Evolutionary conservation across 2,888 invertebrate genomes (phyloP), one percentile per base, ranked within the genome.

Genomic region (Digitonthophagus gazella): DNA sequence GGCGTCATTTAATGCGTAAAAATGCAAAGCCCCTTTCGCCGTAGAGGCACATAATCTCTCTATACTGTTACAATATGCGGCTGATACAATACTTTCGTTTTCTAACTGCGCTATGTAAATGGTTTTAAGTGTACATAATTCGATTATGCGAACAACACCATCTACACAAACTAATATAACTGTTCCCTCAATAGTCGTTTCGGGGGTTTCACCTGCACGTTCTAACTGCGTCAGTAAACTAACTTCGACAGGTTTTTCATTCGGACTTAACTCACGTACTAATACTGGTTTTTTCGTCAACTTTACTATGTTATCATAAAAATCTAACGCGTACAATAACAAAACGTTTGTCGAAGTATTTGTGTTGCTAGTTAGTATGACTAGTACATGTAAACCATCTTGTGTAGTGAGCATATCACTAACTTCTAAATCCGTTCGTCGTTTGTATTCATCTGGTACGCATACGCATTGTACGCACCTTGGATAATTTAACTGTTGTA

Each of bases 11-110:
- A 94, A 83, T 0, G 92, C 89, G 78, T 92, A 94, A 83, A 96
- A 95, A 78, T 93, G 91, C 65, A 96, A 86, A 72, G 91, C 89
- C 2, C 96, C 96, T 67, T 89, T 87, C 75, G 88, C 89, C 0
- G 95, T 94, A 58, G 93, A 92, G 1, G 91, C 93, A 80, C 96
- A 96, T 22, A 96, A 85, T 64, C 95, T 87, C 78, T 96, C 96
- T 70, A 96, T 87, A 84, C 95, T 94, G 69, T 93, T 91, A 80
- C 96, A 96, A 81, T 93, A 96, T 0, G 91, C 91, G 1, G 92
- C 92, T 0, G 95, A 93, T 11, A 93, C 88, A 78, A 95, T 95
- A 77, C 88, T 89, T 58, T 89, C 88, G 55, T 87, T 87, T 0
- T 90, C 89, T 54, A 91, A 86, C 73, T 86, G 86, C 20, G 92